Evolutionary conservation across 2,797 vertebrate genomes (phyloP).

Genomic region (Anguilla pacifica): DNA sequence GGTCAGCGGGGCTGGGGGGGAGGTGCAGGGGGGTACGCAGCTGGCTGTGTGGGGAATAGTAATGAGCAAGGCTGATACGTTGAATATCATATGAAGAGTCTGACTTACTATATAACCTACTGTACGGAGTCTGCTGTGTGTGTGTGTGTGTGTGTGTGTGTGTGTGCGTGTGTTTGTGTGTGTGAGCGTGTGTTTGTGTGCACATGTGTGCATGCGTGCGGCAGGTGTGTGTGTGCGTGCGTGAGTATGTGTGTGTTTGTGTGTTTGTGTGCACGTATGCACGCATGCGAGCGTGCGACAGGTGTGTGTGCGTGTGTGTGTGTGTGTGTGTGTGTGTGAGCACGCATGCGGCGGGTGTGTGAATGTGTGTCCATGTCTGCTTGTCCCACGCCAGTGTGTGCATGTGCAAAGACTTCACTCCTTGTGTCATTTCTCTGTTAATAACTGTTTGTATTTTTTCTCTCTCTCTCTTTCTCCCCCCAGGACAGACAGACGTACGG

Average conservation of each 20-base stretch:
- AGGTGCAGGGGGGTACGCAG: not conserved
- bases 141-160: too few species aligned
- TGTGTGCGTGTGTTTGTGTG: too few species aligned
- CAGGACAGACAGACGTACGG: not conserved
- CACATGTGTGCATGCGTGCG: not conserved
- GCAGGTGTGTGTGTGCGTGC: not conserved
- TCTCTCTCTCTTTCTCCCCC: not conserved
- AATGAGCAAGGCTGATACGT: too few species aligned
- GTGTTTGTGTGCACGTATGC: too few species aligned
- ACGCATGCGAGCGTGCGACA: too few species aligned
- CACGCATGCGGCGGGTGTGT: too few species aligned
- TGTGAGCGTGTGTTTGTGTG: not conserved
- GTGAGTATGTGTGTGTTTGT: too few species aligned
- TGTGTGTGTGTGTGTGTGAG: not conserved
- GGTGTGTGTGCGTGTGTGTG: not conserved
- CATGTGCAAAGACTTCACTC: not conserved
- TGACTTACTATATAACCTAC: too few species aligned
- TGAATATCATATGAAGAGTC: too few species aligned
- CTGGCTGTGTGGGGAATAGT: not conserved
- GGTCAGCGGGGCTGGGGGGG: not conserved
- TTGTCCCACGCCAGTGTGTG: too few species aligned
- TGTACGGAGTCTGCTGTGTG: too few species aligned
- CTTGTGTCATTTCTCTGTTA: not conserved
- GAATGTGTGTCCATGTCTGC: not conserved
- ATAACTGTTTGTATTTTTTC: not conserved